Evolutionary conservation across 1,140 invertebrate species (phyloP).

Genomic region (Leucophenga varia): DNA sequence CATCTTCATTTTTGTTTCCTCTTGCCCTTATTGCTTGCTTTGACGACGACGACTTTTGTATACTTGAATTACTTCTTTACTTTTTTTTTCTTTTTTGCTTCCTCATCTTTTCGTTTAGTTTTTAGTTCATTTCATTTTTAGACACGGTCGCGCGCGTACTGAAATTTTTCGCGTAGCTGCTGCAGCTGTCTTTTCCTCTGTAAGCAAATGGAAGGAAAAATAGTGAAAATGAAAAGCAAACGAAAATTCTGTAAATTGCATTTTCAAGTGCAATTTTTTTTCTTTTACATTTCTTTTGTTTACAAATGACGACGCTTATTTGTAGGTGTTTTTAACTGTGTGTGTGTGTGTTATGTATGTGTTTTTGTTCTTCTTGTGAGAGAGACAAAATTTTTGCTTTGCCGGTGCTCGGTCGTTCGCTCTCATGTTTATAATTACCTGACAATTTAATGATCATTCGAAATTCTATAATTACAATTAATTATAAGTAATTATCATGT

Average conservation of each 20-base stretch:
- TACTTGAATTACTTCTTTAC: constrained; percentile 50
- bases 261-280: constrained; percentile 17
- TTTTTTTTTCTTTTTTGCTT: too few relatives aligned
- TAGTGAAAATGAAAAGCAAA: too few relatives aligned
- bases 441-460: constrained; percentile 46
- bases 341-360: constrained; percentile 9
- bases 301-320: constrained; percentile 26
- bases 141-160: constrained; percentile 30
- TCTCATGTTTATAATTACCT: too few relatives aligned
- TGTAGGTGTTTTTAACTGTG: constrained; percentile 4
- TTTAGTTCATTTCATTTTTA: constrained; percentile 42
- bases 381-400: constrained; percentile 15
- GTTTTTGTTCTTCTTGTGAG: constrained; percentile 6
- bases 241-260: too few relatives aligned
- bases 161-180: constrained; percentile 5
- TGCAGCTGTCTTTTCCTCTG: too few relatives aligned
- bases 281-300: constrained; percentile 35
- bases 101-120: too few relatives aligned
- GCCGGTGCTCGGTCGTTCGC: constrained; percentile 9
- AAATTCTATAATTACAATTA: constrained; percentile 22
- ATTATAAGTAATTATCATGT: not conserved
- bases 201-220: too few relatives aligned
- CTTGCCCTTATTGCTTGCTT: too few relatives aligned
- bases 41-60: constrained; percentile 30
- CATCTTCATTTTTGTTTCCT: constrained; percentile 49